These are phyloP conservation scores for Scotopteryx bipunctaria DNA, from an alignment of 2,888 invertebrate genomes.

Conservation along the genomic window DNA sequence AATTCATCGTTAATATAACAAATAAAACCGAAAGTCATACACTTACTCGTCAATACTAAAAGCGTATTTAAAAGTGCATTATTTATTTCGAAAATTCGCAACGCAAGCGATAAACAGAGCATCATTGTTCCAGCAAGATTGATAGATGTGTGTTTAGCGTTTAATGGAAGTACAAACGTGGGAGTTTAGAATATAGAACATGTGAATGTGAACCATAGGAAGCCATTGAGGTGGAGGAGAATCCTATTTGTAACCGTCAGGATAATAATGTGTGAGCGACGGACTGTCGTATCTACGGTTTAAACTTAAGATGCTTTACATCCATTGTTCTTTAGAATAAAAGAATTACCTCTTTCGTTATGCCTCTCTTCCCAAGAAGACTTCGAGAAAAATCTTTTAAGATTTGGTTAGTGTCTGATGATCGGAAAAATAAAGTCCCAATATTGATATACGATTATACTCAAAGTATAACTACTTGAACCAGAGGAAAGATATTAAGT, in stretches of 20 bases:
- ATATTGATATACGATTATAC: background rate
- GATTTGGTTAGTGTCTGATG: too few species aligned
- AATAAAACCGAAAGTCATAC: slow-evolving; percentile 61
- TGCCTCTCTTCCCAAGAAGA: too few species aligned
- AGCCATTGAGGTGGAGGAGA: slow-evolving; percentile 25
- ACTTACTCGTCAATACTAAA: slow-evolving; percentile 42
- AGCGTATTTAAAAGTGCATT: slow-evolving; percentile 34
- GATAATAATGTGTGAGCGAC: slow-evolving; percentile 26
- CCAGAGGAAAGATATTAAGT: slow-evolving; percentile 3
- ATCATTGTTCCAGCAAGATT: slow-evolving; percentile 65
- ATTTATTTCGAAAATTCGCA: slow-evolving; percentile 53
- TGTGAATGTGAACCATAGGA: slow-evolving; percentile 72
- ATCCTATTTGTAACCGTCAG: slow-evolving; percentile 29
- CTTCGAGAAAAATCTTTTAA: too few species aligned
- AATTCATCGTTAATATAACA: slow-evolving; percentile 42
- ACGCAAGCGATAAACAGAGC: slow-evolving; percentile 50
- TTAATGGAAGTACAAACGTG: slow-evolving; percentile 60
- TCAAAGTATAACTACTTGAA: background rate
- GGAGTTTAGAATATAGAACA: slow-evolving; percentile 72
- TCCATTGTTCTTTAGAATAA: background rate
- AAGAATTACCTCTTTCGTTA: background rate
- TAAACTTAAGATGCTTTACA: slow-evolving; percentile 1
- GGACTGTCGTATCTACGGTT: slow-evolving; percentile 6
- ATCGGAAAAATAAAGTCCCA: too few species aligned
- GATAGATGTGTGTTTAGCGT: slow-evolving; percentile 56